These are phyloP conservation scores for Euura lappo DNA, from an alignment of 1,140 invertebrate genomes.

Conservation along the genomic window DNA sequence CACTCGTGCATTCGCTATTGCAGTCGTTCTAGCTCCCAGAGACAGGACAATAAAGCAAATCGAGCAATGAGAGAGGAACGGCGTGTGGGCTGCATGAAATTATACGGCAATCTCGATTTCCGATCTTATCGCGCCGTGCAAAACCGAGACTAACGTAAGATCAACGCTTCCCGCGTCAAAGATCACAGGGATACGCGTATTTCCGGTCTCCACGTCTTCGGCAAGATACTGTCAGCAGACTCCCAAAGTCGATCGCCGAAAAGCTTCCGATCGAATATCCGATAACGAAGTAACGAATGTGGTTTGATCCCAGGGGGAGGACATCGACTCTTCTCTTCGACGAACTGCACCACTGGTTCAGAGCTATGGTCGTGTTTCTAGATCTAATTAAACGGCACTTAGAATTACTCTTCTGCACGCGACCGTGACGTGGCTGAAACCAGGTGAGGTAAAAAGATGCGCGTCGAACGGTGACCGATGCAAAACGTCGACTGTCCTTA, in stretches of 20 bases:
- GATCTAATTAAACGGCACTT: no score
- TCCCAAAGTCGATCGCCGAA: neutral
- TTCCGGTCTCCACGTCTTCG: neutral
- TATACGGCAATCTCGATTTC: conserved; percentile 1
- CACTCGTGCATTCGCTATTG: neutral
- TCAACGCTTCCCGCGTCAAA: neutral
- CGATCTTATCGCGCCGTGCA: neutral
- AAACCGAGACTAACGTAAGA: neutral
- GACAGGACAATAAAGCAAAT: neutral
- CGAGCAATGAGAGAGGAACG: neutral
- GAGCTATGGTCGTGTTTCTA: no score
- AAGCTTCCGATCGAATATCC: neutral
- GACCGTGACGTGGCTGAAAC: no score
- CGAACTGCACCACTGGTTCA: no score
- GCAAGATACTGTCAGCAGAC: neutral
- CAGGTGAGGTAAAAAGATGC: neutral
- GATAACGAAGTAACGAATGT: neutral
- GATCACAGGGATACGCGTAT: neutral
- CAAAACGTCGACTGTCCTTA: conserved; percentile 14
- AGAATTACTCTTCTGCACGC: no score
- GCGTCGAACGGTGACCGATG: conserved; percentile 41
- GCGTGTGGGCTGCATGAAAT: neutral
- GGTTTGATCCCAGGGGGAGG: no score
- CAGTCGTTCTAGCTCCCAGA: neutral
- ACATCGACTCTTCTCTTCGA: no score